Evolutionary conservation across 92 coral and sea anemone species (phyloP).

Genomic region (Bergia puertoricense): DNA sequence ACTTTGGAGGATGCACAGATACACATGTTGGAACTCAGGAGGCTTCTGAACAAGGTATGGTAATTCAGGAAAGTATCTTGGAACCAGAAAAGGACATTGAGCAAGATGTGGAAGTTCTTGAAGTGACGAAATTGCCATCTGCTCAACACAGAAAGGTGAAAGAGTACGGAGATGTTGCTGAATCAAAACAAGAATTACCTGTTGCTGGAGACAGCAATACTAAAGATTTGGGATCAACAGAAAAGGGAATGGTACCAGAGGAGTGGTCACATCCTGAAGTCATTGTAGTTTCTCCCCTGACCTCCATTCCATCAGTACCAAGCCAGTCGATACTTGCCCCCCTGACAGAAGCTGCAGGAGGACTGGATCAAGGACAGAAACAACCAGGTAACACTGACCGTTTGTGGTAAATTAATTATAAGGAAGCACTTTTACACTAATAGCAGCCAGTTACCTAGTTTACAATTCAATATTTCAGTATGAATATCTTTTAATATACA

Average conservation of each 20-base stretch:
- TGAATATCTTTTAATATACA: too few relatives aligned
- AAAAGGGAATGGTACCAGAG: background rate
- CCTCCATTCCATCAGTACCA: constrained; percentile 6
- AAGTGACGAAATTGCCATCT: background rate
- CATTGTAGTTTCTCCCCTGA: constrained; percentile 31
- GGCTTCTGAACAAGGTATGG: background rate
- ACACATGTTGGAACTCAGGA: background rate
- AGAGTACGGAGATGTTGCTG: background rate
- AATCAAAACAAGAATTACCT: background rate
- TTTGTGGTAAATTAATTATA: too few relatives aligned
- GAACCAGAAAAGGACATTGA: background rate
- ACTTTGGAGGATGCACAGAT: background rate
- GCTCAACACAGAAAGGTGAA: background rate
- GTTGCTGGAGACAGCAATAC: background rate
- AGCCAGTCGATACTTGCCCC: constrained; percentile 58
- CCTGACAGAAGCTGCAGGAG: constrained; percentile 13
- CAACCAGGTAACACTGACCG: background rate
- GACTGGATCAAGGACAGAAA: background rate
- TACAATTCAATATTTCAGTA: too few relatives aligned
- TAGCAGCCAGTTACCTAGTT: too few relatives aligned
- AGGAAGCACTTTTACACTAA: too few relatives aligned
- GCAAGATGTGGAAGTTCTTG: background rate
- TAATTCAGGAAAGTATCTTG: background rate
- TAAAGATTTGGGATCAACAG: background rate
- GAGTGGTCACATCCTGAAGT: constrained; percentile 22